Evolutionary conservation across 92 coral and sea anemone genomes (phyloP).

Genomic region (Zoanthus solanderi): DNA sequence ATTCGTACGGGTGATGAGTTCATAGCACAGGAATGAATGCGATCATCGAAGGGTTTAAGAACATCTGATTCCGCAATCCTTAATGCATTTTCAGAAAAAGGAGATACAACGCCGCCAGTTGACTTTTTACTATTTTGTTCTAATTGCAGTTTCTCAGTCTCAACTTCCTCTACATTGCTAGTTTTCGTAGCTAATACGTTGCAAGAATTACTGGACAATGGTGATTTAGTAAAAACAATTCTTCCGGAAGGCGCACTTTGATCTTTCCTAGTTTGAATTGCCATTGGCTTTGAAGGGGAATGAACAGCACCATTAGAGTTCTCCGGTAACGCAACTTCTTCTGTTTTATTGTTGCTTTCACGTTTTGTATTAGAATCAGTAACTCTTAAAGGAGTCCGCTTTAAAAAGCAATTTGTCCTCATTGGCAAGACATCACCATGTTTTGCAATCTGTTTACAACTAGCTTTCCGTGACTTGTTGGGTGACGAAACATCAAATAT

Average conservation of each 20-base stretch:
- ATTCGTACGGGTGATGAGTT: conserved; percentile 8
- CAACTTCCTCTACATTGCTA: not conserved
- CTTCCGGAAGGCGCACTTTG: not conserved
- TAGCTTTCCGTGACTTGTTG: not conserved
- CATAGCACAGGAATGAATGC: not conserved
- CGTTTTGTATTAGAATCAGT: not conserved
- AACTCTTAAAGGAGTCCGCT: not conserved
- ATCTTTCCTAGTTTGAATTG: not conserved
- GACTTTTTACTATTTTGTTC: not conserved
- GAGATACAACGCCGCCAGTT: not conserved
- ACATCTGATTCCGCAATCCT: conserved; percentile 15
- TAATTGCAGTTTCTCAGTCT: not conserved
- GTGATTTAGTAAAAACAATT: not conserved
- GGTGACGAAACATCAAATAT: not conserved
- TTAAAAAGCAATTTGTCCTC: not conserved
- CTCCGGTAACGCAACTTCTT: not conserved
- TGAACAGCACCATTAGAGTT: not conserved
- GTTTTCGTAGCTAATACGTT: not conserved
- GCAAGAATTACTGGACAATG: not conserved
- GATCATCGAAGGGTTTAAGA: not conserved
- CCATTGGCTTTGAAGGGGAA: not conserved
- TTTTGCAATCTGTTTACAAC: conserved; percentile 4
- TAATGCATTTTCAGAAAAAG: not conserved
- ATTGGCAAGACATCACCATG: not conserved
- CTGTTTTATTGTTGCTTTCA: not conserved